These are phyloP conservation scores for Rhagophthalmus giganteus DNA, from an alignment of 2,888 invertebrate genomes.

Conservation along the genomic window DNA sequence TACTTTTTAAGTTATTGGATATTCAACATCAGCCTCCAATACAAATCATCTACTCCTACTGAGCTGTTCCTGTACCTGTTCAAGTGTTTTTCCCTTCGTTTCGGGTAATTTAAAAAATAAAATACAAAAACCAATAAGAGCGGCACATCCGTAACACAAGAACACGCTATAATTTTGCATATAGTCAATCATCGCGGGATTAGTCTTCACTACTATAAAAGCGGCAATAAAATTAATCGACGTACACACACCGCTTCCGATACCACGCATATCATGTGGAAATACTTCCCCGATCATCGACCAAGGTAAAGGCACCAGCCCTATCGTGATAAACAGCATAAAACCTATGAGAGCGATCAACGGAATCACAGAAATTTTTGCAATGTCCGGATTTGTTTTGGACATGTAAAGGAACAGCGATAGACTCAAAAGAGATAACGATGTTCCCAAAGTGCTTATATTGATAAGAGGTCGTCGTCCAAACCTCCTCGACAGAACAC, in stretches of 20 bases:
- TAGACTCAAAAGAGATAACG: constrained; percentile 62
- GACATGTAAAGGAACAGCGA: constrained; percentile 56
- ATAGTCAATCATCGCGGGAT: constrained; percentile 38
- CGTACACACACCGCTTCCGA: constrained; percentile 57
- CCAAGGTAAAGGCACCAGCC: constrained; percentile 59
- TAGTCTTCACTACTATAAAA: constrained; percentile 57
- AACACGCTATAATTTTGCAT: constrained; percentile 53
- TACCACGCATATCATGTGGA: constrained; percentile 57
- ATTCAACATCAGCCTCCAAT: no score
- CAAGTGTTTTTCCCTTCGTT: constrained; percentile 51
- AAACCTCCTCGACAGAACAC: constrained; percentile 63
- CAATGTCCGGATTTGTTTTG: not conserved
- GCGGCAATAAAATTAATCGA: constrained; percentile 57
- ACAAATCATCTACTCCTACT: constrained; percentile 20
- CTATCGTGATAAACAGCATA: constrained; percentile 58
- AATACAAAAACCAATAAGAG: constrained; percentile 47
- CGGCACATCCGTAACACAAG: constrained; percentile 55
- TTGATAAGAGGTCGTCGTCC: constrained; percentile 68
- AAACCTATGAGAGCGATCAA: constrained; percentile 55
- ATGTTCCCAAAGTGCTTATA: constrained; percentile 65
- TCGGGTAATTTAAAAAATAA: constrained; percentile 51
- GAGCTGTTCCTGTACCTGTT: constrained; percentile 53
- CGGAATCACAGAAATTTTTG: constrained; percentile 41
- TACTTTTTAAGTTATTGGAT: no score
- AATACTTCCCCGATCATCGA: constrained; percentile 60